Evolutionary conservation across 2,888 invertebrate species (phyloP).

Genomic region (Zonitis immaculata): DNA sequence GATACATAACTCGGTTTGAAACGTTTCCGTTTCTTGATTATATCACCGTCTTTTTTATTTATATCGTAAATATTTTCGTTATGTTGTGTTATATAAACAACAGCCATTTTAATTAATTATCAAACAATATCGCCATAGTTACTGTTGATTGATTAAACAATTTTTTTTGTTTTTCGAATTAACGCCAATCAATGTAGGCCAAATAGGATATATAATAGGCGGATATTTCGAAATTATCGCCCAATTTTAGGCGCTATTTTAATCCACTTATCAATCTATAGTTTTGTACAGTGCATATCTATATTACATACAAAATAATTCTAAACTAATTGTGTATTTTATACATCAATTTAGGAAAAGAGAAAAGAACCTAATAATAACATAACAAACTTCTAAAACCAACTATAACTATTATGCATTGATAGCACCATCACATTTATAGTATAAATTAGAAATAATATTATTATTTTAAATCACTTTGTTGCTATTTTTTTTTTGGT

Average conservation of each 20-base stretch:
- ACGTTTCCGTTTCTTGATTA: no score
- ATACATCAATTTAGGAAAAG: no score
- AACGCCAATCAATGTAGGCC: neutral
- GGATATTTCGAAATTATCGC: no score
- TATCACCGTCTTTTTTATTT: no score
- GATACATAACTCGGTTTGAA: neutral
- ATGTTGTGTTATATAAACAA: slow-evolving; percentile 61
- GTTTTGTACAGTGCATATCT: slow-evolving; percentile 44
- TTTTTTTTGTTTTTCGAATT: neutral
- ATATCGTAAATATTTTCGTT: slow-evolving; percentile 64
- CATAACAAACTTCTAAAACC: no score
- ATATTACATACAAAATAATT: slow-evolving; percentile 42
- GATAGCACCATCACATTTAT: slow-evolving; percentile 48
- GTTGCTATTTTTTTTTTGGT: neutral
- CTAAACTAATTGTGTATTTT: slow-evolving; percentile 31
- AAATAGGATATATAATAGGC: no score
- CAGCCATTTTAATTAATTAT: slow-evolving; percentile 52
- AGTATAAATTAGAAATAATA: slow-evolving; percentile 23
- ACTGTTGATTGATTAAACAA: slow-evolving; percentile 5
- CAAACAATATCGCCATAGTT: neutral
- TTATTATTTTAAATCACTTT: slow-evolving; percentile 10
- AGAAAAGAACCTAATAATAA: no score
- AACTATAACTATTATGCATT: slow-evolving; percentile 31
- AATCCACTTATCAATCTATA: slow-evolving; percentile 26
- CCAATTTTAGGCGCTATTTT: slow-evolving; percentile 11